Conservation (phyloP, 2,797 vertebrate genomes). For the Menidia menidia region DNA sequence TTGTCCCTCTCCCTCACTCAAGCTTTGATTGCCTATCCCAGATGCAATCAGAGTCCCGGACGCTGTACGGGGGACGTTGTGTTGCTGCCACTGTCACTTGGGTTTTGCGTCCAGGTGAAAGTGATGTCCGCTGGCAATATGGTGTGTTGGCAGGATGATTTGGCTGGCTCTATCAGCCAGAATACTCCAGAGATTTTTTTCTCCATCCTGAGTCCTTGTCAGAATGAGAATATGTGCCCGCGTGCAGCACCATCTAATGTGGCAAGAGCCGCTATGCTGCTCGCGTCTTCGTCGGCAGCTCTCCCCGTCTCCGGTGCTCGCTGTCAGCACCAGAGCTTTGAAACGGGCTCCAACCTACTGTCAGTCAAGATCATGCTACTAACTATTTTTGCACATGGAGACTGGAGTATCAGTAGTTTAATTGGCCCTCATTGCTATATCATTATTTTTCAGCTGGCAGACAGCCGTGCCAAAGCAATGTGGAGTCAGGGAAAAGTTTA, state of each 20-base stretch:
- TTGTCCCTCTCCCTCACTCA: conserved; percentile 47
- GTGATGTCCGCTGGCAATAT: conserved; percentile 68
- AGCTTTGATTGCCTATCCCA: conserved; percentile 69
- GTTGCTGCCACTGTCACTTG: conserved; percentile 57
- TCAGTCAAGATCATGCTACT: conserved; percentile 66
- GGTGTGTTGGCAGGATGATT: conserved; percentile 60
- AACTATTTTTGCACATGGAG: conserved; percentile 65
- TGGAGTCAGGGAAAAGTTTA: conserved; percentile 60
- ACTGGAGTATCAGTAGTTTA: conserved; percentile 65
- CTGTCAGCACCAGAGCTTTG: conserved; percentile 69
- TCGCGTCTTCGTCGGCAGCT: conserved; percentile 58
- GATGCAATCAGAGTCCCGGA: conserved; percentile 64
- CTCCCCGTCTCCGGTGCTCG: conserved; percentile 57
- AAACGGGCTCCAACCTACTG: conserved; percentile 71
- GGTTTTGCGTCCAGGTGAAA: conserved; percentile 62
- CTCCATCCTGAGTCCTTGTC: conserved; percentile 59
- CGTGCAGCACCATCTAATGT: conserved; percentile 62
- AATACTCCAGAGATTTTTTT: conserved; percentile 68
- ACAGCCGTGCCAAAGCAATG: conserved; percentile 69
- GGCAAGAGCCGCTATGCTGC: conserved; percentile 55
- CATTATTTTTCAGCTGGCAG: conserved; percentile 69
- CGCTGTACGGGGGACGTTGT: conserved; percentile 47
- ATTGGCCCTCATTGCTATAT: conserved; percentile 66
- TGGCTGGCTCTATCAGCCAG: conserved; percentile 58
- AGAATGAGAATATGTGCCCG: conserved; percentile 56